phyloP scores from a whole-genome alignment of 2,113 vertebrate species.

The Circaetus gallicus region DNA sequence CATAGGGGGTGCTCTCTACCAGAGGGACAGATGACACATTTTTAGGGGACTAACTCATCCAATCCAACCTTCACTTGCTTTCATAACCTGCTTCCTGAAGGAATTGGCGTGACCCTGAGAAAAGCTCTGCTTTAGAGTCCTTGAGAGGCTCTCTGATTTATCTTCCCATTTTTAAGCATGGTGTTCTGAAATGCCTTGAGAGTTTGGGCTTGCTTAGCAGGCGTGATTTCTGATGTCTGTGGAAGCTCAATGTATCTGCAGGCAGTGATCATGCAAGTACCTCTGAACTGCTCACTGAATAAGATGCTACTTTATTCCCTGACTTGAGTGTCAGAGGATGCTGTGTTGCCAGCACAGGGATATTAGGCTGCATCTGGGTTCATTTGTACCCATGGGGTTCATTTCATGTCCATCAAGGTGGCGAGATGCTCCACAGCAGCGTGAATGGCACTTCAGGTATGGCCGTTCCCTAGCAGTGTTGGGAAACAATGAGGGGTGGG shows the following conservation, averaged over 20 bases:
- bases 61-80: not conserved
- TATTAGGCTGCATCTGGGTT: not conserved
- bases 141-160: not conserved
- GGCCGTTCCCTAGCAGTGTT: not conserved
- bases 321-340: not conserved
- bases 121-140: not conserved
- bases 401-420: not conserved
- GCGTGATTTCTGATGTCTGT: not conserved
- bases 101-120: not conserved
- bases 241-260: not conserved
- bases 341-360: not conserved
- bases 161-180: not conserved
- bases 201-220: not conserved
- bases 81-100: not conserved
- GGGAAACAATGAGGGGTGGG: not conserved
- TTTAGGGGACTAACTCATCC: not conserved
- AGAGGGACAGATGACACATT: not conserved
- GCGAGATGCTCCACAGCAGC: not conserved
- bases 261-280: not conserved
- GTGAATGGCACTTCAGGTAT: not conserved
- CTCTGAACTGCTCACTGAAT: not conserved
- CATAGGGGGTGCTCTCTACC: not conserved
- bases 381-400: not conserved
- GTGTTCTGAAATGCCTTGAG: not conserved
- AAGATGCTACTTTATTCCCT: not conserved